These are phyloP conservation scores for Fulmarus glacialis DNA, from an alignment of 2,113 vertebrate species.

Conservation along the genomic window DNA sequence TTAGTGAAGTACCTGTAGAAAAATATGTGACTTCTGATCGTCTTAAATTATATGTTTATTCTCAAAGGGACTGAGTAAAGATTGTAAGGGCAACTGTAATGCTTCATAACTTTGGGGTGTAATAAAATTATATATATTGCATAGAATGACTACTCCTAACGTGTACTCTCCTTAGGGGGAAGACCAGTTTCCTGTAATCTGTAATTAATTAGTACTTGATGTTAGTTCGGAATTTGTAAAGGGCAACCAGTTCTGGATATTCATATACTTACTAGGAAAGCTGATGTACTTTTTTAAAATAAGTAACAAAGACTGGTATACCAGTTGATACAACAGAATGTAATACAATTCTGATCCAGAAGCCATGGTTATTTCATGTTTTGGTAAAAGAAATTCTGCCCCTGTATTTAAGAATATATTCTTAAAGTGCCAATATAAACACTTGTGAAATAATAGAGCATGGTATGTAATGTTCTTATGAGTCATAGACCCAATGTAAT, in stretches of 20 bases:
- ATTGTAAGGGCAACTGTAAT: not conserved
- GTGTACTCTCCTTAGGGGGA: not conserved
- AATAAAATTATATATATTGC: not conserved
- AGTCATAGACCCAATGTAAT: not conserved
- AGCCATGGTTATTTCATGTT: not conserved
- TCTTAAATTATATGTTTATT: not conserved
- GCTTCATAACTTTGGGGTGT: not conserved
- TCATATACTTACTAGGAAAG: not conserved
- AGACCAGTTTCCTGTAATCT: not conserved
- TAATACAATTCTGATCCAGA: not conserved
- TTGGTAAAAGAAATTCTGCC: not conserved
- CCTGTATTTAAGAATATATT: not conserved
- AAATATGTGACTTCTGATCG: not conserved
- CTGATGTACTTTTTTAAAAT: not conserved
- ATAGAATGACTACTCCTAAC: not conserved
- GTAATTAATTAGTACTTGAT: not conserved
- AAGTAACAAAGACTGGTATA: not conserved
- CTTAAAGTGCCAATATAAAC: not conserved
- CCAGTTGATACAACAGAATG: fast-evolving
- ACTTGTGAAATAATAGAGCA: not conserved
- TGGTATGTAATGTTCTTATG: not conserved
- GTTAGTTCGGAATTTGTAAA: not conserved
- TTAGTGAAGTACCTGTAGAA: not conserved
- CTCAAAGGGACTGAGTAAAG: not conserved
- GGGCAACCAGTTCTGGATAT: not conserved